Conservation (phyloP, 2,888 invertebrate genomes). For the Protophormia terraenovae region DNA sequence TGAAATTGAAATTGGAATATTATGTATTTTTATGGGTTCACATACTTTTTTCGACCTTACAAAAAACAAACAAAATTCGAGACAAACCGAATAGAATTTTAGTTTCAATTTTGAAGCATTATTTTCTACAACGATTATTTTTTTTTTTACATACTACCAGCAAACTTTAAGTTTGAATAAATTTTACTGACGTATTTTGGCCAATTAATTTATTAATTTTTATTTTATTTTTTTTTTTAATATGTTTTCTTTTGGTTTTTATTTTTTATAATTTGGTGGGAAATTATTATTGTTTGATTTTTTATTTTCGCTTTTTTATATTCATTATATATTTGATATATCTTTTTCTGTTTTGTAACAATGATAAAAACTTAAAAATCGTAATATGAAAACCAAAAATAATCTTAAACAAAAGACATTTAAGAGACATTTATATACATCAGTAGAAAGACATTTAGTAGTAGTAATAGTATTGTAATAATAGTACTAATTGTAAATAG, state of each 20-base stretch:
- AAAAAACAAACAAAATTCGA: conserved; percentile 81
- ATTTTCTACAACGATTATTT: conserved; percentile 22
- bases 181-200: conserved; percentile 37
- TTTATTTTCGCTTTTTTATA: neutral
- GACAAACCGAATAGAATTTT: conserved; percentile 77
- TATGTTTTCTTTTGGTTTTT: too few species aligned
- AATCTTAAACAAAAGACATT: conserved; percentile 22
- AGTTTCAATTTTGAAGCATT: conserved; percentile 67
- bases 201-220: conserved; percentile 10
- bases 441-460: conserved; percentile 63
- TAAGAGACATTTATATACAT: conserved; percentile 54
- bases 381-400: conserved; percentile 3
- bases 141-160: conserved; percentile 14
- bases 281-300: conserved; percentile 68
- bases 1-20: conserved; percentile 4
- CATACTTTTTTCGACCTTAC: conserved; percentile 78
- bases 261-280: conserved; percentile 68
- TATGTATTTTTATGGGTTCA: conserved; percentile 71
- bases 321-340: neutral
- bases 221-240: neutral
- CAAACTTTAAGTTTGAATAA: conserved; percentile 52
- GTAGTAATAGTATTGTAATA: conserved; percentile 23
- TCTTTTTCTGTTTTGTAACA: neutral
- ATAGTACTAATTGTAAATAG: conserved; percentile 43
- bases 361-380: conserved; percentile 7